Conservation (phyloP, 2,113 vertebrate genomes). For the Mohoua ochrocephala region DNA sequence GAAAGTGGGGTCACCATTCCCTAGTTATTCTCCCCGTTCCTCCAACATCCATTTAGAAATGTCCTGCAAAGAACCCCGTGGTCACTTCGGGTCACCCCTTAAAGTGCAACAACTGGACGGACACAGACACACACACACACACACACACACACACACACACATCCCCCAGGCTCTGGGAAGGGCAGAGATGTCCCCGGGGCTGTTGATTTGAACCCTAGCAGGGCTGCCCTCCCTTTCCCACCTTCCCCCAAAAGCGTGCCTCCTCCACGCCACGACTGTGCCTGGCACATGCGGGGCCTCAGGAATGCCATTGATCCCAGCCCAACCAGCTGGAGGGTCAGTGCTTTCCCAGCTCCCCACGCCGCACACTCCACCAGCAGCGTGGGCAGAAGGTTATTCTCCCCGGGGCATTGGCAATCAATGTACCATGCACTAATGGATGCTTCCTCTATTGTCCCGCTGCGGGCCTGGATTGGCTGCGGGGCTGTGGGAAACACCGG, state of each 20-base stretch:
- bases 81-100: neutral
- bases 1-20: neutral
- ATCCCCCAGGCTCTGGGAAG: neutral
- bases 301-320: neutral
- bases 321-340: neutral
- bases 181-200: neutral
- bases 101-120: neutral
- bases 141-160: neutral
- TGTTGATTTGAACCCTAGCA: neutral
- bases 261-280: neutral
- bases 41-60: neutral
- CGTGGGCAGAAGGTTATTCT: conserved; percentile 62
- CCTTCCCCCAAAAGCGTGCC: neutral
- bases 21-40: neutral
- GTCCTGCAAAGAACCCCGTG: neutral
- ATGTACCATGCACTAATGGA: conserved; percentile 38
- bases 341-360: conserved; percentile 29
- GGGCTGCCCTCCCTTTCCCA: neutral
- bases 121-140: neutral
- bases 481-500: conserved; percentile 65
- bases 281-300: neutral
- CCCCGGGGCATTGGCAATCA: conserved; percentile 47
- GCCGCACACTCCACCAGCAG: conserved; percentile 42
- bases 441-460: conserved; percentile 42
- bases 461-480: conserved; percentile 51